Conservation (phyloP, 1,140 invertebrate genomes). For the Homarus americanus region DNA sequence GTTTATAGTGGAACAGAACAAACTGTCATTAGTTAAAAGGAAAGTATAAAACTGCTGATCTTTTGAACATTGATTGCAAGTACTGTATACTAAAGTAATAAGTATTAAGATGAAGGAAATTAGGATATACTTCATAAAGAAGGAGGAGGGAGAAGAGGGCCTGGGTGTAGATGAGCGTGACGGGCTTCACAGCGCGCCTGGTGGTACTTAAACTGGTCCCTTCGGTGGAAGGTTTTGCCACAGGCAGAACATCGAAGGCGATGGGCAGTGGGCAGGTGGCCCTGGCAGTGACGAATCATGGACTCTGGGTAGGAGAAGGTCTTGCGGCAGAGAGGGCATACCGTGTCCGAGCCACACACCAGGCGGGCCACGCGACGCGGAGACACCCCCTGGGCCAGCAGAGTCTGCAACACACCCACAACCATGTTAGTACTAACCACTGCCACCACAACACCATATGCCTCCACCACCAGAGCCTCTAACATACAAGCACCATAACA, state of each 20-base stretch:
- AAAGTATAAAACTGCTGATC: neutral
- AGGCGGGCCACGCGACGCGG: constrained; percentile 65
- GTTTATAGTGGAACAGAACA: neutral
- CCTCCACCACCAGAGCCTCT: constrained; percentile 50
- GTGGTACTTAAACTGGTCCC: constrained; percentile 71
- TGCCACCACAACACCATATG: constrained; percentile 30
- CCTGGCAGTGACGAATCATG: constrained; percentile 71
- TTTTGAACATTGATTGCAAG: neutral
- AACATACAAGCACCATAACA: constrained; percentile 19
- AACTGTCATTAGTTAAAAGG: neutral
- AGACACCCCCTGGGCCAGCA: constrained; percentile 59
- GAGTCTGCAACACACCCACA: constrained; percentile 68
- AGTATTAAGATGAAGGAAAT: neutral
- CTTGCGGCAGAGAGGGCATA: constrained; percentile 69
- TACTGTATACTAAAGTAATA: neutral
- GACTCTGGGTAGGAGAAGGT: constrained; percentile 72
- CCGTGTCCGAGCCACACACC: constrained; percentile 65
- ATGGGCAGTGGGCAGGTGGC: constrained; percentile 59
- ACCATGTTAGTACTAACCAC: constrained; percentile 53
- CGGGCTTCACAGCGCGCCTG: constrained; percentile 56
- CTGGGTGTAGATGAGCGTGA: neutral
- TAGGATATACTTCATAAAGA: constrained; percentile 13
- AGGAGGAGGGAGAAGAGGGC: constrained; percentile 19
- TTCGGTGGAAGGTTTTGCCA: constrained; percentile 68
- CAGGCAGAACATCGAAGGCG: constrained; percentile 64